Percentiles rank a stretch among this genome's conserved stretches.
These are phyloP conservation scores for Tautogolabrus adspersus DNA, from an alignment of 2,113 vertebrate species.

Conservation along the genomic window DNA sequence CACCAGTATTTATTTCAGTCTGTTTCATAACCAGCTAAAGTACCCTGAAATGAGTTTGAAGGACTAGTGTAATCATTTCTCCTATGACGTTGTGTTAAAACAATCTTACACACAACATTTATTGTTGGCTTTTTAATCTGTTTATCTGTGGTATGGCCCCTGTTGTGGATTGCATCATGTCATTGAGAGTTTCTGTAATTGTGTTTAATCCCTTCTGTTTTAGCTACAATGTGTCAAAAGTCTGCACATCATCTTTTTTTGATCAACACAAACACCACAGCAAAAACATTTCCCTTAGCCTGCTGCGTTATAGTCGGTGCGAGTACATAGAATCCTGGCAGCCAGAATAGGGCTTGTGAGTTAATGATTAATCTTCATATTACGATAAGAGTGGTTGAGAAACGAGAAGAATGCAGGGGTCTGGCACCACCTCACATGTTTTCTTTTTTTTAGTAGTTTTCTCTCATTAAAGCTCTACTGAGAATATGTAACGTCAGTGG, in stretches of 20 bases:
- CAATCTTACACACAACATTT: too few relatives aligned
- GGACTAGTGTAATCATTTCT: too few relatives aligned
- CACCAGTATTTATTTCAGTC: too few relatives aligned
- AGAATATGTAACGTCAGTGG: slow-evolving; percentile 4
- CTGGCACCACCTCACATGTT: not conserved
- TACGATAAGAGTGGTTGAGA: slow-evolving; percentile 49
- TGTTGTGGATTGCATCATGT: not conserved
- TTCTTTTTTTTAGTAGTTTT: not conserved
- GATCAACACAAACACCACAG: too few relatives aligned
- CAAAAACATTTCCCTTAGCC: slow-evolving; percentile 4
- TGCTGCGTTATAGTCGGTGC: not conserved
- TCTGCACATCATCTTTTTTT: slow-evolving; percentile 1
- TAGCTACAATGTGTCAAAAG: not conserved
- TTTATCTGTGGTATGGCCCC: not conserved
- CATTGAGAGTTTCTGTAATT: not conserved
- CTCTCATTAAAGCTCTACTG: not conserved
- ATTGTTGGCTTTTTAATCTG: too few relatives aligned
- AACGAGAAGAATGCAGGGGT: slow-evolving; percentile 13
- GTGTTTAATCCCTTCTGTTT: not conserved
- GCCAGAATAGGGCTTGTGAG: slow-evolving; percentile 17
- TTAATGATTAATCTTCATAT: slow-evolving; percentile 65
- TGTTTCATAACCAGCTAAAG: too few relatives aligned
- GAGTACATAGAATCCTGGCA: not conserved
- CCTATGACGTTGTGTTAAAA: too few relatives aligned
- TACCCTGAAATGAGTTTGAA: too few relatives aligned